Conservation (phyloP, 2,888 invertebrate species). For the Chydorus sphaericus region DNA sequence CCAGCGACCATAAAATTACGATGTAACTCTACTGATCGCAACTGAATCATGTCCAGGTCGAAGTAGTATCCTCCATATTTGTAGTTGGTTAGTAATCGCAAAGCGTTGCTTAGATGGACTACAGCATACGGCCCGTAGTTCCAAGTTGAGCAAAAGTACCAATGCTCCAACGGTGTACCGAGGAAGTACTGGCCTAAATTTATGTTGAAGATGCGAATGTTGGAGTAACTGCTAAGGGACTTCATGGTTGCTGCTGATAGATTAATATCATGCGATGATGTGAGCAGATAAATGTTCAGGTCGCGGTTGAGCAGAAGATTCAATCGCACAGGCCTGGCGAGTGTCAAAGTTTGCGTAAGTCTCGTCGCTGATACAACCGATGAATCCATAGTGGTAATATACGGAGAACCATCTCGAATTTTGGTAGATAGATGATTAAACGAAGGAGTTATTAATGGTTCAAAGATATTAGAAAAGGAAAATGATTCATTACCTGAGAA, state of each 20-base stretch:
- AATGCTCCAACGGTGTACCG: constrained; percentile 40
- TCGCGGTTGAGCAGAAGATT: constrained; percentile 45
- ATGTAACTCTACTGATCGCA: constrained; percentile 40
- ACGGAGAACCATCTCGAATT: too few relatives aligned
- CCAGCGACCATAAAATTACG: constrained; percentile 48
- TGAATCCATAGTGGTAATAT: too few relatives aligned
- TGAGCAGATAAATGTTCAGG: constrained; percentile 40
- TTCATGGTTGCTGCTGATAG: too few relatives aligned
- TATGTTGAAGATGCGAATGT: constrained; percentile 37
- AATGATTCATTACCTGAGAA: too few relatives aligned
- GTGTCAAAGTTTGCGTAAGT: too few relatives aligned
- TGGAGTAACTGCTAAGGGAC: constrained; percentile 27
- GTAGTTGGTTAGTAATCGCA: constrained; percentile 50
- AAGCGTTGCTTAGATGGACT: constrained; percentile 47
- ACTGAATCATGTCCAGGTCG: constrained; percentile 56
- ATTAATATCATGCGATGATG: constrained; percentile 31
- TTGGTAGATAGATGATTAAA: too few relatives aligned
- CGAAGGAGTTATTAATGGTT: too few relatives aligned
- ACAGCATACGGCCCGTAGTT: constrained; percentile 26
- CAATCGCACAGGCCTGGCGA: constrained; percentile 50
- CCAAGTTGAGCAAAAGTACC: constrained; percentile 41
- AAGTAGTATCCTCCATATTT: constrained; percentile 63
- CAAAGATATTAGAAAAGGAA: too few relatives aligned
- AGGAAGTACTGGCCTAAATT: constrained; percentile 36
- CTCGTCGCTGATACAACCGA: too few relatives aligned